Percentiles rank a stretch among this genome's conserved stretches.
Conservation (phyloP, 64 coral and sea anemone species). For the Stichodactyla mertensii region DNA sequence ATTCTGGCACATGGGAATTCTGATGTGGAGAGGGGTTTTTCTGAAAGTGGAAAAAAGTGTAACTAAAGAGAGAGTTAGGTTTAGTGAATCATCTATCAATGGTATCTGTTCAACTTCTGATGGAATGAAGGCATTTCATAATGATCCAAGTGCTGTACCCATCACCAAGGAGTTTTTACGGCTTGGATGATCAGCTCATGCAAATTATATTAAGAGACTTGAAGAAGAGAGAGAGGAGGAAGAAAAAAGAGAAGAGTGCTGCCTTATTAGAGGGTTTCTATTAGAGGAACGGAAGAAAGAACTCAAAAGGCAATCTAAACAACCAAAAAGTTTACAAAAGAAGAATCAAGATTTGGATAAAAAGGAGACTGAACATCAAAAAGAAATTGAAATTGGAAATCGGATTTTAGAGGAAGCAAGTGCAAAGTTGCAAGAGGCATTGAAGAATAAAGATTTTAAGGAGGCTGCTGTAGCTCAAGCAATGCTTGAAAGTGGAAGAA, state of each 20-base stretch:
- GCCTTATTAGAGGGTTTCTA: conserved; percentile 46
- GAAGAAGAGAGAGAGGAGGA: conserved; percentile 42
- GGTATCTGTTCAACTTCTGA: conserved; percentile 46
- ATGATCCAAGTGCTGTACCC: conserved; percentile 45
- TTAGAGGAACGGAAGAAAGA: conserved; percentile 48
- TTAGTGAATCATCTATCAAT: conserved; percentile 62
- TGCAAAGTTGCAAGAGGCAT: conserved; percentile 35
- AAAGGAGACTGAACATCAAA: conserved; percentile 21
- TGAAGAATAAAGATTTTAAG: conserved; percentile 62
- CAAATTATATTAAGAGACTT: conserved; percentile 36
- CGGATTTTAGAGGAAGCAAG: conserved; percentile 39
- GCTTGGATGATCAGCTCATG: conserved; percentile 49
- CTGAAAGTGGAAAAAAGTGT: conserved; percentile 61
- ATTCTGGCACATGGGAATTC: conserved; percentile 41
- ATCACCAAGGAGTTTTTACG: conserved; percentile 50
- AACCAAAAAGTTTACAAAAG: conserved; percentile 39
- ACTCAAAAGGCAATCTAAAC: conserved; percentile 14
- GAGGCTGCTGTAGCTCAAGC: conserved; percentile 50
- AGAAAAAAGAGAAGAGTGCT: conserved; percentile 35
- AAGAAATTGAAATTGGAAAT: conserved; percentile 41
- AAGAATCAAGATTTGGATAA: conserved; percentile 40
- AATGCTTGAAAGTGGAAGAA: conserved; percentile 41
- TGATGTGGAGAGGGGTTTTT: conserved; percentile 38
- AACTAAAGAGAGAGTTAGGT: conserved; percentile 40
- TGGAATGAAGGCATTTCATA: conserved; percentile 61